Conservation (phyloP, 2,797 vertebrate species). For the Ctenochaetus hawaiiensis region DNA sequence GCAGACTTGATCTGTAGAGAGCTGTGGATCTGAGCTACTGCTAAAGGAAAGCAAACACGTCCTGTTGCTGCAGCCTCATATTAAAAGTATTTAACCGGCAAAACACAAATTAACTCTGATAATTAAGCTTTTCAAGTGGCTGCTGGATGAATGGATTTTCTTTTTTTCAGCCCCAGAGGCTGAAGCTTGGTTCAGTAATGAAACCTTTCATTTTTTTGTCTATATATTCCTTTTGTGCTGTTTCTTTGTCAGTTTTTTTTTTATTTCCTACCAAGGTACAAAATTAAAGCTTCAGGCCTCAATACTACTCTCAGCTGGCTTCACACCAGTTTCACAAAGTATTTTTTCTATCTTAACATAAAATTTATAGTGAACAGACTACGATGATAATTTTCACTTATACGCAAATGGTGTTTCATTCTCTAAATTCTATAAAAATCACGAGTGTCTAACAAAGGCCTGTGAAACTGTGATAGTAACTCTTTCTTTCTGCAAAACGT, state of each 20-base stretch:
- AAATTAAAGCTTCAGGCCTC: not conserved
- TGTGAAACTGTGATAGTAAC: too few relatives aligned
- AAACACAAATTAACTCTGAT: too few relatives aligned
- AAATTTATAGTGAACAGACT: not conserved
- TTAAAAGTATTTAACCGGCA: too few relatives aligned
- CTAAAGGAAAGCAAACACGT: too few relatives aligned
- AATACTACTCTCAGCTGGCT: not conserved
- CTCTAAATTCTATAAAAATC: not conserved
- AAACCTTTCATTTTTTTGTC: constrained; percentile 22
- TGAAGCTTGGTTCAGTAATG: constrained; percentile 21
- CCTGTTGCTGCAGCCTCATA: too few relatives aligned
- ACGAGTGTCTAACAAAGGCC: too few relatives aligned
- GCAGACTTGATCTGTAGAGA: too few relatives aligned
- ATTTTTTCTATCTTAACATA: not conserved
- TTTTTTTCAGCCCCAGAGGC: too few relatives aligned
- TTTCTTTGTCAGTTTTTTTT: constrained; percentile 16
- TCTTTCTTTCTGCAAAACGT: not conserved
- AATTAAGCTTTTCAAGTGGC: too few relatives aligned
- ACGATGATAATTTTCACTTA: not conserved
- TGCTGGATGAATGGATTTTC: too few relatives aligned
- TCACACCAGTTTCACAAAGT: not conserved
- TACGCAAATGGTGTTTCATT: not conserved
- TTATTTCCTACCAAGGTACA: constrained; percentile 9
- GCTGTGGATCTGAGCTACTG: too few relatives aligned
- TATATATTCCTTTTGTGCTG: constrained; percentile 11